Evolutionary conservation across 1,140 invertebrate genomes (phyloP).

Genomic region (Trichogramma pretiosum): DNA sequence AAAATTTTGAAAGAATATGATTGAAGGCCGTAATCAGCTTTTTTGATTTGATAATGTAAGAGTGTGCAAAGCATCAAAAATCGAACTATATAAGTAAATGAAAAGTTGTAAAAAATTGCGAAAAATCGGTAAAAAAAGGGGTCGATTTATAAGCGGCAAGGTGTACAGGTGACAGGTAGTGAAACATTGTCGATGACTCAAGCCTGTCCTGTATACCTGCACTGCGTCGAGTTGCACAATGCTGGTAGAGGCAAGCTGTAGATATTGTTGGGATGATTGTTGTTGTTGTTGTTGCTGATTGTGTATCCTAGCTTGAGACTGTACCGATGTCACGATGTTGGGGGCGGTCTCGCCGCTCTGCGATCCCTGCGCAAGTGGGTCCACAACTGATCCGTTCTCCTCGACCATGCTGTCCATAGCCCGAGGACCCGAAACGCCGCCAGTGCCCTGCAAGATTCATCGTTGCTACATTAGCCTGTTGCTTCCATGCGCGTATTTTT

Average conservation of each 20-base stretch:
- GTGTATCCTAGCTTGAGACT: slow-evolving; percentile 44
- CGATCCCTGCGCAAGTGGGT: slow-evolving; percentile 51
- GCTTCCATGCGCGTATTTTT: too few relatives aligned
- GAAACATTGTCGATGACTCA: too few relatives aligned
- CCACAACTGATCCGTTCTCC: slow-evolving; percentile 67
- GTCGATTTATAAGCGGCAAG: too few relatives aligned
- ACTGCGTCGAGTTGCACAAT: slow-evolving; percentile 70
- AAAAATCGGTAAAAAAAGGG: too few relatives aligned
- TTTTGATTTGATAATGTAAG: too few relatives aligned
- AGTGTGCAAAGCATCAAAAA: too few relatives aligned
- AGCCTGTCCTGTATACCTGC: slow-evolving; percentile 52
- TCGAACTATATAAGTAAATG: too few relatives aligned
- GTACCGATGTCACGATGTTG: slow-evolving; percentile 50
- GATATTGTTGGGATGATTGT: slow-evolving; percentile 27
- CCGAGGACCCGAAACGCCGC: slow-evolving; percentile 45
- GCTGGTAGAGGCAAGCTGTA: slow-evolving; percentile 60
- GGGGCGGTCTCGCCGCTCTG: slow-evolving; percentile 44
- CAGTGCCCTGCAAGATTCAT: slow-evolving; percentile 42
- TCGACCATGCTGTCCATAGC: slow-evolving; percentile 82
- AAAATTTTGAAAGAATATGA: too few relatives aligned
- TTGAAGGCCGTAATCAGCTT: too few relatives aligned
- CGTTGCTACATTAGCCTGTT: too few relatives aligned
- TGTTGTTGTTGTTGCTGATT: slow-evolving; percentile 42
- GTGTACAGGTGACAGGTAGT: too few relatives aligned
- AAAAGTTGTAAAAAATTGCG: too few relatives aligned